Evolutionary conservation across 2,888 invertebrate species (phyloP).

Genomic region (Meiosimyza decipiens): DNA sequence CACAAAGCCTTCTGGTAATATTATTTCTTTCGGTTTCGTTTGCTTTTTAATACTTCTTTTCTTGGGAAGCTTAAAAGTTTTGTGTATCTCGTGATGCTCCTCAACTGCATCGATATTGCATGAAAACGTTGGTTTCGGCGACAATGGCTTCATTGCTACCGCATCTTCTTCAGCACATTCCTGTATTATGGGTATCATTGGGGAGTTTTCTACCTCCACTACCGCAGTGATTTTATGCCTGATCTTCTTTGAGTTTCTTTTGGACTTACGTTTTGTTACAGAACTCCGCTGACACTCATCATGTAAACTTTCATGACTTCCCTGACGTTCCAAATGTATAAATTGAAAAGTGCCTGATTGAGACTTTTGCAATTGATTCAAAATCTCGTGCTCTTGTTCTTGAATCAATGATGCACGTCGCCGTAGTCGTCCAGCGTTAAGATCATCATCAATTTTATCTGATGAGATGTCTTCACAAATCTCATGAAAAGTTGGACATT

Average conservation of each 20-base stretch:
- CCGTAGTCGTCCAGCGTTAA: slow-evolving; percentile 70
- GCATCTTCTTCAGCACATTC: slow-evolving; percentile 44
- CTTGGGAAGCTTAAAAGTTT: slow-evolving; percentile 64
- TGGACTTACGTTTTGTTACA: slow-evolving; percentile 53
- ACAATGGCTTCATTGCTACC: slow-evolving; percentile 34
- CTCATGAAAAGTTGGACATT: slow-evolving; percentile 70
- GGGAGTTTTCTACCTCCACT: slow-evolving; percentile 59
- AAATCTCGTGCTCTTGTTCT: slow-evolving; percentile 67
- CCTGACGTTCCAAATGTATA: slow-evolving; percentile 61
- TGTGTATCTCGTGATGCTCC: slow-evolving; percentile 61
- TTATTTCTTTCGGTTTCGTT: slow-evolving; percentile 33
- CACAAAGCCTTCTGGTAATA: slow-evolving; percentile 55
- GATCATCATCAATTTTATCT: slow-evolving; percentile 69
- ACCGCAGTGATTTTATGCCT: slow-evolving; percentile 64
- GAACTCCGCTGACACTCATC: slow-evolving; percentile 42
- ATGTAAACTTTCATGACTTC: slow-evolving; percentile 57
- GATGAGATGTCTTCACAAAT: slow-evolving; percentile 70
- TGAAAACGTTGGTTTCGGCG: slow-evolving; percentile 60
- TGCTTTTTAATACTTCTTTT: slow-evolving; percentile 54
- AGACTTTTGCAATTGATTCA: slow-evolving; percentile 64
- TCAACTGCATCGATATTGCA: slow-evolving; percentile 65
- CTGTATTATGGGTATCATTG: slow-evolving; percentile 42
- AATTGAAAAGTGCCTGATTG: slow-evolving; percentile 61
- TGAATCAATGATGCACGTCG: slow-evolving; percentile 69
- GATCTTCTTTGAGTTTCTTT: slow-evolving; percentile 57